Evolutionary conservation across 2,113 vertebrate species (phyloP), one percentile per base, ranked within the genome.

Genomic region (Lucifuga dentata): DNA sequence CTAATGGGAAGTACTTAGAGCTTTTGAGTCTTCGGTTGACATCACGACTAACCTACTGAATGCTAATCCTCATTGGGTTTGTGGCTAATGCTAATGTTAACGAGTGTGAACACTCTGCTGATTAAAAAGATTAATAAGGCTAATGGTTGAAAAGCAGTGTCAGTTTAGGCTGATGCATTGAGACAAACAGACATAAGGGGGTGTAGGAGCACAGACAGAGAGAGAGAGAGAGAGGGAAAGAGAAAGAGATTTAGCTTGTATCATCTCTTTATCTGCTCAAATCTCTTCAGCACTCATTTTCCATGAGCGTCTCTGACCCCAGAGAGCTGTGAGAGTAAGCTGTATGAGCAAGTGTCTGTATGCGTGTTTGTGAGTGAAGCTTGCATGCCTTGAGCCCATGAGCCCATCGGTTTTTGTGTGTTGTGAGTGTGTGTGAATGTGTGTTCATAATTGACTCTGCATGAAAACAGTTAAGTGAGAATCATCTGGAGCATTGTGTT

Each of bases 111-210:
- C 80, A 81, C 77, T 81, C 69, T 2, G 46, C 72, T 85, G 83
- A 87, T 86, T 90, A 82, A 80, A 86, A 76, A 82, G 72, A 90
- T 87, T 85, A 89, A 90, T 86, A 84, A 87, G 81, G 79, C 79
- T 89, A 90, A 88, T 89, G 84, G 87, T 62, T 73, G 68, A 61
- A 67, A 83, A 78, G 61, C 76, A 41, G 57, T 36, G 26, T 83
- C 72, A 55, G 65, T 84, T 86, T 66, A 58, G 56, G 68, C 62
- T 51, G 52, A 73, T 61, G 58, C 64, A 17, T 56, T 15, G 61
- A 78, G 78, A 76, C 78, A 79, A 78, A 76, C 61, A 72, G 74
- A 65, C 50, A 33, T 16, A 50, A 56, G 41, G 33, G 41, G 44
- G 36, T 15, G 23, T 16, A 1, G 12, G 61, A 57, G 45, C 29